phyloP scores from a whole-genome alignment of 2,797 vertebrate species.

The Sarcoramphus papa region DNA sequence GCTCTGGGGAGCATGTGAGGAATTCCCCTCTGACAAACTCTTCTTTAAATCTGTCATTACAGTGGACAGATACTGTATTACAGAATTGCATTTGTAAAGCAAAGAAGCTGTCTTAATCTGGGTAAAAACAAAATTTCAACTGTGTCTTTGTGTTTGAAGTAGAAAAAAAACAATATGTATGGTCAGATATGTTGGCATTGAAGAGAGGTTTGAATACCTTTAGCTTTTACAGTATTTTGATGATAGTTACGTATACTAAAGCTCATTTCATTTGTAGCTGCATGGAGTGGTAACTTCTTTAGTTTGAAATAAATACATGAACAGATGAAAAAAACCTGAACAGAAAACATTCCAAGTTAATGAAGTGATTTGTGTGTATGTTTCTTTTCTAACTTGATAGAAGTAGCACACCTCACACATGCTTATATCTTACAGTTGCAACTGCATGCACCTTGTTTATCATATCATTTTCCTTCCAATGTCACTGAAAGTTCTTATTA shows the following conservation, averaged over 20 bases:
- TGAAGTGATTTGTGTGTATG: background rate
- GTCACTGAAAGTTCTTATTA: background rate
- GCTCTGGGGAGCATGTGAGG: background rate
- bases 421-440: background rate
- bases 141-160: background rate
- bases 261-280: background rate
- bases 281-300: background rate
- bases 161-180: fast-evolving
- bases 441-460: background rate
- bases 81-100: background rate
- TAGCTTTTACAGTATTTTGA: background rate
- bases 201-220: background rate
- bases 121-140: background rate
- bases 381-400: background rate
- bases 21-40: background rate
- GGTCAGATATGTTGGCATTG: background rate
- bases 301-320: background rate
- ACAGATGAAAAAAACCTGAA: background rate
- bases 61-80: background rate
- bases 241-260: background rate
- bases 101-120: background rate
- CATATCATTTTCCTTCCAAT: background rate
- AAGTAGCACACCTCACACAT: background rate
- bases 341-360: background rate
- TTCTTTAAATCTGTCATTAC: background rate